Base-by-base conservation (phyloP, 2,888 invertebrate genomes). In the Helobdella robusta region DNA sequence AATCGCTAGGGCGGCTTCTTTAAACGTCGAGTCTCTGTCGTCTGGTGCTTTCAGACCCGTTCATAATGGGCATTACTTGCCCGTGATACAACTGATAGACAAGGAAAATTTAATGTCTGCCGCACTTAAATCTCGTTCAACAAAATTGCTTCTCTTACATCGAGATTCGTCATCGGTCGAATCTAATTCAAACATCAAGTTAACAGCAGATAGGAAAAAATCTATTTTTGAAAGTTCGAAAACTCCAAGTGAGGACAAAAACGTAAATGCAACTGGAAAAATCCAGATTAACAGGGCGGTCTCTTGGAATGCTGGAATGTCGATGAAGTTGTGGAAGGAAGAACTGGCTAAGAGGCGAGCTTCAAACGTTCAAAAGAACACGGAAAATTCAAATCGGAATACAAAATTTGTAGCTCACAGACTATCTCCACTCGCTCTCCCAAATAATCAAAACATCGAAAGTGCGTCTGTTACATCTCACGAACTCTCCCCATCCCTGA, bases 231-330 rank as follows among this genome's bases (percentile, higher is more conserved):
- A 11, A 15, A 15, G 11, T 40, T 11, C 11, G n/a, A 40, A 40
- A 40, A 54, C 23, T 20, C 8, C 23, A 1, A 23, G 35, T 4
- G n/a, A n/a, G 6, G 40, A 36, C 40, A 46, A 28, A 15, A 5
- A 23, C 18, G n/a, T 25, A 18, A 54, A 23, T 32, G 54, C 28
- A 11, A 32, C 28, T 30, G 15, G n/a, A 5, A 48, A 44, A 20
- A 50, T 28, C 34, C 44, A 50, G n/a, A 62, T 62, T 20, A 62
- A 62, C 62, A 62, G 62, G 50, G 62, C 62, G 20, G 44, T 50
- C 5, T 62, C 62, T 2, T 62, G 62, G 62, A 62, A 62, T 30
- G 46, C 48, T 18, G 62, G 62, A 46, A 62, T 23, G 15, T 50
- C 62, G 20, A 23, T 62, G 48, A 62, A 48, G 25, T 25, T n/a